Percentiles rank a stretch among this genome's conserved stretches.
These are phyloP conservation scores for Synchiropus splendidus DNA, from an alignment of 2,113 vertebrate genomes.

Conservation along the genomic window DNA sequence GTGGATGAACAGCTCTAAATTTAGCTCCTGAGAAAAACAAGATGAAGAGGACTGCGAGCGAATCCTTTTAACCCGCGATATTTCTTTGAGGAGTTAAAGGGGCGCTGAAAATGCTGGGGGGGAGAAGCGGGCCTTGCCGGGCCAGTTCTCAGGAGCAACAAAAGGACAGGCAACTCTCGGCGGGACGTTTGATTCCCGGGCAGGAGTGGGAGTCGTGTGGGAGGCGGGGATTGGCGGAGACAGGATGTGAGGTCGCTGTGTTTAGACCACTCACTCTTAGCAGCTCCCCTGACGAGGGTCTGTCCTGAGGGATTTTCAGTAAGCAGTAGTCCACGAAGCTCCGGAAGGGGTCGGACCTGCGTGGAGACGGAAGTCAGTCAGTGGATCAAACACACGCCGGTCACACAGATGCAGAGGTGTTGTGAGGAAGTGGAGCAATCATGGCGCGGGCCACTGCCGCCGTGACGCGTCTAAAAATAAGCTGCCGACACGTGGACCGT, in stretches of 20 bases:
- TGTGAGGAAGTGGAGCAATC: conserved; percentile 43
- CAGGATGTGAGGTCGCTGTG: conserved; percentile 61
- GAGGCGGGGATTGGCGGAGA: conserved; percentile 38
- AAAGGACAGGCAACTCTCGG: conserved; percentile 16
- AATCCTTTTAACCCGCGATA: too few species aligned
- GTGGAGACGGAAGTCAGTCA: conserved; percentile 5
- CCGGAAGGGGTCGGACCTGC: conserved; percentile 90
- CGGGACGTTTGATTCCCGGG: conserved; percentile 14
- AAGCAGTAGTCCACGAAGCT: conserved; percentile 99
- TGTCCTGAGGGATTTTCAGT: conserved; percentile 98
- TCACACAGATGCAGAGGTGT: conserved; percentile 17
- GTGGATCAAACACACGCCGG: conserved; percentile 15
- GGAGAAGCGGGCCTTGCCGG: background rate
- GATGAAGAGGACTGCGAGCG: too few species aligned
- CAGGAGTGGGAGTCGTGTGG: background rate
- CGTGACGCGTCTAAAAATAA: conserved; percentile 41
- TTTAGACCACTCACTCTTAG: conserved; percentile 77
- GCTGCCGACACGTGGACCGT: background rate
- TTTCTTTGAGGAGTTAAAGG: background rate
- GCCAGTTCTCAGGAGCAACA: too few species aligned
- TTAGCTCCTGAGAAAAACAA: too few species aligned
- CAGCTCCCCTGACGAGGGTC: conserved; percentile 87
- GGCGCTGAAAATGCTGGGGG: too few species aligned
- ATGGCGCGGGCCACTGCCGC: conserved; percentile 42
- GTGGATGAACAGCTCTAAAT: too few species aligned